phyloP scores from a whole-genome alignment of 1,140 invertebrate species.

The Drosophila jambulina region DNA sequence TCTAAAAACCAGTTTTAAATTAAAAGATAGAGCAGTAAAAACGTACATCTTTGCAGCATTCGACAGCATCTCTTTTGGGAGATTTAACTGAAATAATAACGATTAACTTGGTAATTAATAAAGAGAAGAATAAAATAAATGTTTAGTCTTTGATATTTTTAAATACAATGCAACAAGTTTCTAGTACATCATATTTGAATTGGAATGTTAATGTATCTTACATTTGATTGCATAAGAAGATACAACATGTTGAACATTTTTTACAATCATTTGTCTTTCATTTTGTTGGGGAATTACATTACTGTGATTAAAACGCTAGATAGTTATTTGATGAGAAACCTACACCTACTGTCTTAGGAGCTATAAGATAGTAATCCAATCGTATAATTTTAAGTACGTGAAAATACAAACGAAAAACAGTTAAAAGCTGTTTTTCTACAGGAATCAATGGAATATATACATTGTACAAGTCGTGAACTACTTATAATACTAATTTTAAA shows the following conservation, averaged over 20 bases:
- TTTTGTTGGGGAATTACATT: neutral
- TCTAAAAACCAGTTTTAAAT: conserved; percentile 4
- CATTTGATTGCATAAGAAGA: neutral
- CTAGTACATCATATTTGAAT: neutral
- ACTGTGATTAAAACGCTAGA: neutral
- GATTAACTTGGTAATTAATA: neutral
- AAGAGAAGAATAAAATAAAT: neutral
- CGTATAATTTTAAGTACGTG: neutral
- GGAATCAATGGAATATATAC: neutral
- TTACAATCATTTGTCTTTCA: neutral
- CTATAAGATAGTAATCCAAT: neutral
- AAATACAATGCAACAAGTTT: neutral
- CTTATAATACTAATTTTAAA: neutral
- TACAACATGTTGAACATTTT: no score
- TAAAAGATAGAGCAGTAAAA: neutral
- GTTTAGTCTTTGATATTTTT: neutral
- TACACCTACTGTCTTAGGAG: neutral
- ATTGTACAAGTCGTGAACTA: neutral
- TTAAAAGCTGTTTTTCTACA: neutral
- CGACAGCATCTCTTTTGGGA: neutral
- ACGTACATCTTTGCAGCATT: neutral
- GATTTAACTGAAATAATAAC: neutral
- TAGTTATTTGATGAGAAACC: neutral
- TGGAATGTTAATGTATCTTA: neutral
- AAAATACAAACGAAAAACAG: neutral